Evolutionary conservation across 2,797 vertebrate species (phyloP).

Genomic region (Hippoglossus hippoglossus): DNA sequence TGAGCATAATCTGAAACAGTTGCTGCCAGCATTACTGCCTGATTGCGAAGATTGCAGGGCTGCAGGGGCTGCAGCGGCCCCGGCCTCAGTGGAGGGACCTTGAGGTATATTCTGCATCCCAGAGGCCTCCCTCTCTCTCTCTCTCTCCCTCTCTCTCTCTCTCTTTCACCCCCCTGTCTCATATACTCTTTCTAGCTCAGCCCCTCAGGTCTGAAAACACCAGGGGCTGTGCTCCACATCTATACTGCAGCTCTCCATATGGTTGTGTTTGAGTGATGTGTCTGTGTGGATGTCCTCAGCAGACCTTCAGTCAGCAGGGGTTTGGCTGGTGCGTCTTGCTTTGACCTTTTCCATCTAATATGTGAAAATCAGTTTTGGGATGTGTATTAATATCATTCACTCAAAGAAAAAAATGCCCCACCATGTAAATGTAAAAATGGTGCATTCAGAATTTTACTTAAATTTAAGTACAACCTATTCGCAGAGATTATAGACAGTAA

Average conservation of each 20-base stretch:
- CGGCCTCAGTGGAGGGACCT: slow-evolving; percentile 64
- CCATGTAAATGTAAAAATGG: background rate
- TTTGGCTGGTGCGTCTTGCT: slow-evolving; percentile 27
- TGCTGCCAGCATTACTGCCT: slow-evolving; percentile 82
- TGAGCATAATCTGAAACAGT: slow-evolving; percentile 90
- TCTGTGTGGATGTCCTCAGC: slow-evolving; percentile 60
- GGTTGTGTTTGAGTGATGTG: slow-evolving; percentile 49
- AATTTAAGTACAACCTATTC: background rate
- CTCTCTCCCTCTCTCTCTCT: slow-evolving; percentile 18
- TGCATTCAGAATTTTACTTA: background rate
- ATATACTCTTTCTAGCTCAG: background rate
- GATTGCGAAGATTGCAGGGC: slow-evolving; percentile 83
- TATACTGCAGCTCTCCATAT: slow-evolving; percentile 45
- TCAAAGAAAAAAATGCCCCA: background rate
- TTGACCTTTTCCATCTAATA: slow-evolving; percentile 6
- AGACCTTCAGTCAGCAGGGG: slow-evolving; percentile 48
- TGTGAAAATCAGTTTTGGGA: background rate
- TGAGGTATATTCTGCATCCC: slow-evolving; percentile 63
- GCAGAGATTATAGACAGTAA: background rate
- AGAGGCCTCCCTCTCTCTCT: slow-evolving; percentile 31
- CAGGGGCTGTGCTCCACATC: slow-evolving; percentile 38
- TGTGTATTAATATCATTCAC: background rate
- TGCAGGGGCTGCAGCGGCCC: slow-evolving; percentile 65
- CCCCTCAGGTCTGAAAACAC: slow-evolving; percentile 51
- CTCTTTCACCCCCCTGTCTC: background rate